These are phyloP conservation scores for Metalampra italica DNA, from an alignment of 2,888 invertebrate species.

Conservation along the genomic window DNA sequence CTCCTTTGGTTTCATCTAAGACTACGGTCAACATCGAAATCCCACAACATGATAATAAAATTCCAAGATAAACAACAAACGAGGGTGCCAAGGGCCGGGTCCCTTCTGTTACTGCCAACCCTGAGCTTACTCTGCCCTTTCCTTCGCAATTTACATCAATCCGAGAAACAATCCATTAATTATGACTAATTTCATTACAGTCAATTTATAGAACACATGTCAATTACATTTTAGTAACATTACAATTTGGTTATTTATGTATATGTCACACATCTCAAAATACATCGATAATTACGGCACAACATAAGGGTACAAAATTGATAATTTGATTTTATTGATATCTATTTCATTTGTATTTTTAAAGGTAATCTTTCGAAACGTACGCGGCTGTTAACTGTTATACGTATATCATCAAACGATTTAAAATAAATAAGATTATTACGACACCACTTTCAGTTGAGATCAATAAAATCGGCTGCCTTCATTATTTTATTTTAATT, in stretches of 20 bases:
- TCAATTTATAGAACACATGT: slow-evolving; percentile 32
- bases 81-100: slow-evolving; percentile 39
- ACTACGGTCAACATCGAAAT: slow-evolving; percentile 61
- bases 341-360: no score
- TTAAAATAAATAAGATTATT: no score
- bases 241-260: not conserved
- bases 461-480: no score
- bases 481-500: no score
- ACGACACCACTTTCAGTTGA: no score
- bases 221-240: slow-evolving; percentile 10
- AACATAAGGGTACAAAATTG: no score
- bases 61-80: slow-evolving; percentile 60
- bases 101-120: slow-evolving; percentile 46
- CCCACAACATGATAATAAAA: slow-evolving; percentile 57
- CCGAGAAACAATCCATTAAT: slow-evolving; percentile 43
- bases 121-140: slow-evolving; percentile 45
- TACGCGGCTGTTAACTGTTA: no score
- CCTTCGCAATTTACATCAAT: slow-evolving; percentile 51
- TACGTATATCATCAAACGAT: no score
- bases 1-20: no score
- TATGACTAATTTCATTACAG: slow-evolving; percentile 43
- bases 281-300: slow-evolving; percentile 7
- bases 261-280: slow-evolving; percentile 46
- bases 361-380: no score
- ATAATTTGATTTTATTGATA: no score